Conservation (phyloP, 2,113 vertebrate genomes). For the Burhinus bistriatus region DNA sequence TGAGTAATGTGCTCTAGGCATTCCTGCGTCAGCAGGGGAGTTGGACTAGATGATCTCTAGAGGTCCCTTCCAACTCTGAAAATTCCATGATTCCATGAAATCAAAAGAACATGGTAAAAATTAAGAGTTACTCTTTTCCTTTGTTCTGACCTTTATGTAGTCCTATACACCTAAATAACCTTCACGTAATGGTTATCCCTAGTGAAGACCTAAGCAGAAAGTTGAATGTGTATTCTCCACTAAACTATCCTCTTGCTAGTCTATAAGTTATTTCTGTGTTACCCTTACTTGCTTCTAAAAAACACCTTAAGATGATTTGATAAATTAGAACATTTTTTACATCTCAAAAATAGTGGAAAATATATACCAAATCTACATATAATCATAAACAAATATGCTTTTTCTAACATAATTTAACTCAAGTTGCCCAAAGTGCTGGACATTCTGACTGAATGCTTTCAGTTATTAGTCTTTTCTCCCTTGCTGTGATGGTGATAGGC, state of each 20-base stretch:
- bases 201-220: neutral
- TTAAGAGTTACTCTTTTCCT: neutral
- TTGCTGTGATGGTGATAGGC: neutral
- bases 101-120: neutral
- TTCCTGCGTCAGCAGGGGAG: too few relatives aligned
- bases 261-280: neutral
- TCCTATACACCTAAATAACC: neutral
- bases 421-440: neutral
- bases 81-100: too few relatives aligned
- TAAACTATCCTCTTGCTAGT: neutral
- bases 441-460: neutral
- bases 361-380: neutral
- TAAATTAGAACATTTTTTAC: neutral
- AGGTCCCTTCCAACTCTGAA: too few relatives aligned
- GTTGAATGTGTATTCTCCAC: accelerated
- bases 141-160: neutral
- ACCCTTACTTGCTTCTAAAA: neutral
- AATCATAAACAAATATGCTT: neutral
- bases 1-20: too few relatives aligned
- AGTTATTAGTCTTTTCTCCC: neutral
- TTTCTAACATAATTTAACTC: neutral
- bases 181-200: neutral
- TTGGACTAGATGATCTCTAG: too few relatives aligned
- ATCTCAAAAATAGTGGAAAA: neutral
- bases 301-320: neutral